phyloP scores from a whole-genome alignment of 2,113 vertebrate genomes.

The Himantopus leucocephalus region DNA sequence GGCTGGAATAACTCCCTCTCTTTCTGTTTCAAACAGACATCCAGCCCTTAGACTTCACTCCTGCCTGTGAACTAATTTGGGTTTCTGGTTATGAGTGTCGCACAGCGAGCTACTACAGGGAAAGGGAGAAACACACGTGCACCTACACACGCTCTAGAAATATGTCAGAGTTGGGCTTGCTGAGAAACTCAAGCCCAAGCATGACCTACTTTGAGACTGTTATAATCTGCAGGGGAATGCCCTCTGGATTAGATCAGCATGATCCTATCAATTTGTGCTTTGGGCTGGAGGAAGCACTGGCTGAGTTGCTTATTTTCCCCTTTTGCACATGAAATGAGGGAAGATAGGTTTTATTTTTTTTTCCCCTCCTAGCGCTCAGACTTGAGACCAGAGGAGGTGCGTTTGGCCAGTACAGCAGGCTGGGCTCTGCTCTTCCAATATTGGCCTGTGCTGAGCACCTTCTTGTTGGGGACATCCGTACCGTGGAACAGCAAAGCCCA shows the following conservation, averaged over 20 bases:
- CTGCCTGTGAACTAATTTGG: not conserved
- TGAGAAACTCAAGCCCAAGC: conserved; percentile 20
- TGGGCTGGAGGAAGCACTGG: not conserved
- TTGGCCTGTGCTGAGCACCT: not conserved
- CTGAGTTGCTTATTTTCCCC: not conserved
- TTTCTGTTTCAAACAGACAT: not conserved
- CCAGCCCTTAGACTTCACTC: not conserved
- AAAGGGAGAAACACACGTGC: not conserved
- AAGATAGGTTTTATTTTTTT: not conserved
- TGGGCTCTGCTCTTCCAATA: not conserved
- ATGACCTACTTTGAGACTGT: conserved; percentile 52
- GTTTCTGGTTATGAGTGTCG: not conserved
- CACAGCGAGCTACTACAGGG: not conserved
- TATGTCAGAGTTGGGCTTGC: conserved; percentile 17
- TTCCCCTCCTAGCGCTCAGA: not conserved
- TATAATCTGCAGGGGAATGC: conserved; percentile 56
- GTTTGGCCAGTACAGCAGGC: not conserved
- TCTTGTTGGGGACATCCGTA: not conserved
- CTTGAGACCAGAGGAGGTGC: not conserved
- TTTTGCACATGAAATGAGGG: not conserved
- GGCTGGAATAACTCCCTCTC: not conserved
- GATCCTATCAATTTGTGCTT: conserved; percentile 29
- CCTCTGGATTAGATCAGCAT: conserved; percentile 47
- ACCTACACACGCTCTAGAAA: conserved; percentile 6
- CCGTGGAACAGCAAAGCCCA: not conserved